Base-by-base conservation (phyloP, 1,140 invertebrate genomes). In the Nixonia krombeini region DNA sequence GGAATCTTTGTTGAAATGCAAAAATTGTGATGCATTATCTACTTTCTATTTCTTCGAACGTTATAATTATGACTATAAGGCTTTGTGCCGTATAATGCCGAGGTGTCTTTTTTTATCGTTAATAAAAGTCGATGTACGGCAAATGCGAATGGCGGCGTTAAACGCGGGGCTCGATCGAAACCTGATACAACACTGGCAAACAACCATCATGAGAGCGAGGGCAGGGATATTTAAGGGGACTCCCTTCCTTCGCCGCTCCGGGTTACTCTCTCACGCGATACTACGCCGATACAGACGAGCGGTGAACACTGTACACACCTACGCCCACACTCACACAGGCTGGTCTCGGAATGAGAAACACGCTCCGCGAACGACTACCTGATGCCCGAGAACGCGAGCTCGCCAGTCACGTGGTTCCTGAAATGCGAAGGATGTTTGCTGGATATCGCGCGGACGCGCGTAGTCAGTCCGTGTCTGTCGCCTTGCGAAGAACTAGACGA, bases 351-450 rank as follows among this genome's bases (percentile, higher is more conserved):
- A 69, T 63, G 53, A 71, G 64, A 69, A 74, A 74, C 57, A 64
- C 65, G 65, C 52, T 67, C 29, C 12, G n/a, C 23, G 59, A 59
- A 25, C 53, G 61, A 72, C 74, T 81, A 81, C 75, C 80, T 77
- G 78, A 81, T 74, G 74, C 68, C 65, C 71, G 65, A 75, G 70
- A 74, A 72, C 65, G 59, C 46, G 69, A 64, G 66, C 58, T 72
- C 59, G 53, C 56, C 56, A 76, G 78, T 84, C 82, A 84, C 82
- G 82, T 84, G 82, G 80, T 75, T 52, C 44, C 45, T 23, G 63
- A 64, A 79, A 72, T 67, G 42, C 77, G 72, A 78, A 80, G 80
- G 80, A 83, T 81, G 79, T 75, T 76, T 75, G 78, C 69, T 69
- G 74, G 73, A 78, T 75, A 18, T 18, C n/a, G 16, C 45, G 23